Evolutionary conservation across 2,113 vertebrate genomes (phyloP), one percentile per base, ranked within the genome.

Genomic region (Corvus cornix): DNA sequence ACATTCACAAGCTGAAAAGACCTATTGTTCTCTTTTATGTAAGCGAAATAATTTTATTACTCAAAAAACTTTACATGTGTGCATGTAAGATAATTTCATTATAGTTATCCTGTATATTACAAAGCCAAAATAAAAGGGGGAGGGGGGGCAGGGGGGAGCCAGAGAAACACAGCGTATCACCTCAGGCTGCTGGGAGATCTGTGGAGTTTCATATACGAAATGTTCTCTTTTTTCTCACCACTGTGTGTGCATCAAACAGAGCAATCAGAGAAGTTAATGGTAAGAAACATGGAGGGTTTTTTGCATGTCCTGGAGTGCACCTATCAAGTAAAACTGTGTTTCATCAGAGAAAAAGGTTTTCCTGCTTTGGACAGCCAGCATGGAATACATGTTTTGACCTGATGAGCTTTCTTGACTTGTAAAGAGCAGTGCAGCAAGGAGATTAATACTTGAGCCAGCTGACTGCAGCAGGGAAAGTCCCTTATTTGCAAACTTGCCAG

Each of bases 401-500:
- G 68, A 94, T 55, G 87, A 79, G 56, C n/a, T 83, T 92, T 86
- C 41, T 78, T 68, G 44, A 78, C 53, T 72, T 64, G 18, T n/a
- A 60, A 94, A 67, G 74, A 87, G n/a, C 52, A 76, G 64, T 14
- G 35, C 35, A 89, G 58, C 63, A 63, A 67, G 69, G 52, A 91
- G 73, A 48, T 39, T 35, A 52, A 73, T 64, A 41, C 62, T 78
- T 52, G 37, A 78, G 51, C 76, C 76, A 49, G 58, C 86, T 64
- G 84, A n/a, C 48, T 93, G 64, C 35, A 26, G 44, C 1, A 2
- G 73, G 79, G 67, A 83, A 93, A 80, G 67, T 56, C 76, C 79
- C 83, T 88, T 70, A 70, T 93, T 90, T 95, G 86, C 80, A 92
- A 62, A 78, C 56, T n/a, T 77, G 53, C 67, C 82, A 73, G 78